phyloP scores from a whole-genome alignment of 1,140 invertebrate species.

The Trachymyrmex cornetzi region DNA sequence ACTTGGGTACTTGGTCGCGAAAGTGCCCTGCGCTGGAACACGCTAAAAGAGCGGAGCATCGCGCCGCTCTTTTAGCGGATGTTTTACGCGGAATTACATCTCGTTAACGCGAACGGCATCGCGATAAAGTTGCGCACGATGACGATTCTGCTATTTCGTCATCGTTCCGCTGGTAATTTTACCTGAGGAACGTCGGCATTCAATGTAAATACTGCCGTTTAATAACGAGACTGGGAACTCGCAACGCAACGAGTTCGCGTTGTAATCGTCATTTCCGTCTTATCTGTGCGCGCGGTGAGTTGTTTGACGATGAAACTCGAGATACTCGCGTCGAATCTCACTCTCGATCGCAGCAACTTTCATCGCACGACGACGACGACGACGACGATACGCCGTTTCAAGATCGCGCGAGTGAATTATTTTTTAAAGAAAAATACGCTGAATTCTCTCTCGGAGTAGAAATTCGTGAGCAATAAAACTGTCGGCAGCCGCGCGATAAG shows the following conservation, averaged over 20 bases:
- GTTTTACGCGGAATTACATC: conserved; percentile 31
- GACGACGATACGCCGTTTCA: neutral
- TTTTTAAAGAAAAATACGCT: neutral
- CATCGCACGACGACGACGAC: neutral
- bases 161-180: neutral
- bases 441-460: neutral
- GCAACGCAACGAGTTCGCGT: neutral
- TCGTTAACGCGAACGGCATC: conserved; percentile 4
- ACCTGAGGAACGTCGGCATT: neutral
- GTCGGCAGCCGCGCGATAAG: neutral
- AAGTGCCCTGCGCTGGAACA: neutral
- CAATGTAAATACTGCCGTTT: neutral
- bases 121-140: neutral
- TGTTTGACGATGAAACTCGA: neutral
- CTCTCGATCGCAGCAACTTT: neutral
- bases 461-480: neutral
- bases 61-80: neutral
- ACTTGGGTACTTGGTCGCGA: neutral
- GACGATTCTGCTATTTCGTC: neutral
- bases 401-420: neutral
- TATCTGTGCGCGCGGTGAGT: neutral
- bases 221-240: neutral
- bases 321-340: neutral
- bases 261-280: neutral
- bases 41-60: neutral